Conservation (phyloP, 2,888 invertebrate genomes). For the Eurytoma californica region DNA sequence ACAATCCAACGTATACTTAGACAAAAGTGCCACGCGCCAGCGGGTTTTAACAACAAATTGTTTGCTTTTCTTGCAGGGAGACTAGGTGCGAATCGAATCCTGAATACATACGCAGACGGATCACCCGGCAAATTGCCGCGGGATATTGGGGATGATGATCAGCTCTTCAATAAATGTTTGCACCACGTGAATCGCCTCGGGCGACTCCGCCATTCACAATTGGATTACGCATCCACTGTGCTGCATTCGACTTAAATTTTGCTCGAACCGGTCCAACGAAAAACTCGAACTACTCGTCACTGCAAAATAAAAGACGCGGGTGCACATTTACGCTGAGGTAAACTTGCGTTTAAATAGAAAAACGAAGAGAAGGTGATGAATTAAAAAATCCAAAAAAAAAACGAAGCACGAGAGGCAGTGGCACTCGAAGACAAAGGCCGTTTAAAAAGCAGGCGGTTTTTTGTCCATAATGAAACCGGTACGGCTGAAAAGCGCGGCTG, state of each 20-base stretch:
- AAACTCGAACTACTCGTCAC: conserved; percentile 12
- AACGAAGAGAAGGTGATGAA: not conserved
- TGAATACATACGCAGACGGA: conserved; percentile 28
- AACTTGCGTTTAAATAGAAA: too few species aligned
- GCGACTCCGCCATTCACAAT: conserved; percentile 60
- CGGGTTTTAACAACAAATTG: conserved; percentile 1
- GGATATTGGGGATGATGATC: conserved; percentile 64
- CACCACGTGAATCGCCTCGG: conserved; percentile 70
- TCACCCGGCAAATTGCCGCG: conserved; percentile 59
- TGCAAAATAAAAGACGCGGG: not conserved
- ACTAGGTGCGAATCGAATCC: conserved; percentile 52
- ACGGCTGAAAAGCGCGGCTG: conserved; percentile 4
- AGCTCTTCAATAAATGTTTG: conserved; percentile 65
- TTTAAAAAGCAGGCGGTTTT: too few species aligned
- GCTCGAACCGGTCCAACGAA: not conserved
- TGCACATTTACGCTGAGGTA: too few species aligned
- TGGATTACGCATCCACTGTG: conserved; percentile 43
- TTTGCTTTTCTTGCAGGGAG: not conserved
- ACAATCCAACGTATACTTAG: not conserved
- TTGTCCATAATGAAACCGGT: conserved; percentile 2
- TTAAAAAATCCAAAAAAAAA: not conserved
- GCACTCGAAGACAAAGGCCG: not conserved
- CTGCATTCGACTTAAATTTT: conserved; percentile 46
- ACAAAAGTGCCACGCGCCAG: not conserved
- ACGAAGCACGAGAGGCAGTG: not conserved